Evolutionary conservation across 2,888 invertebrate species (phyloP).

Genomic region (Tiliacea citrago): DNA sequence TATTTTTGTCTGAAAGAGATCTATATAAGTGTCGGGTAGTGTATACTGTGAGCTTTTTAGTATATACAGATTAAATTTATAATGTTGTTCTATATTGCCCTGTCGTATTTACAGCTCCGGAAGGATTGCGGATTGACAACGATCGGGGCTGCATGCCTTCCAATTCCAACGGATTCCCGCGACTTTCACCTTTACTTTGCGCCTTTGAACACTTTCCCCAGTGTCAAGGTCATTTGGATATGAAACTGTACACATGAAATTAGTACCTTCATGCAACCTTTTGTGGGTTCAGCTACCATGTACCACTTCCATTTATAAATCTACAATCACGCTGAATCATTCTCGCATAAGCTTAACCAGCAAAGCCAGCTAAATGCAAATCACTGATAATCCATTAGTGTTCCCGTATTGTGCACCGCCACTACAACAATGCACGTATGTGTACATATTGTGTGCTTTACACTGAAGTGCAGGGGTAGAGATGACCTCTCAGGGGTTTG

Average conservation of each 20-base stretch:
- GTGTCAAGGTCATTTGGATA: background rate
- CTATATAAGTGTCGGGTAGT: too few relatives aligned
- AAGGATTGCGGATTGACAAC: background rate
- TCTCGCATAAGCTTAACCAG: slow-evolving; percentile 74
- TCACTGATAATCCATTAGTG: slow-evolving; percentile 90
- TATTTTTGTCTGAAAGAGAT: too few relatives aligned
- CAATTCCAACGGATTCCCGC: background rate
- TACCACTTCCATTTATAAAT: slow-evolving; percentile 20
- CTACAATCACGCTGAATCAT: slow-evolving; percentile 42
- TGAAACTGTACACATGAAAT: background rate
- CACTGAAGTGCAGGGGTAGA: slow-evolving; percentile 52
- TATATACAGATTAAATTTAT: too few relatives aligned
- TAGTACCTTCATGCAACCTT: background rate
- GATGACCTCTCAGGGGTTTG: slow-evolving; percentile 44
- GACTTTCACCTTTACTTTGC: background rate
- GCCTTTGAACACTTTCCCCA: background rate
- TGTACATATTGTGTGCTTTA: slow-evolving; percentile 49
- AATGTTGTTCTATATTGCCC: too few relatives aligned
- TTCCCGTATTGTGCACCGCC: slow-evolving; percentile 74
- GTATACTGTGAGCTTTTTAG: too few relatives aligned
- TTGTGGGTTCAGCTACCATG: background rate
- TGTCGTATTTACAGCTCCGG: too few relatives aligned
- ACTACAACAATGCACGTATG: slow-evolving; percentile 64
- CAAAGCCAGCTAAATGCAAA: slow-evolving; percentile 88
- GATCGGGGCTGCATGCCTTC: background rate